A percentile compares a stretch with the other conserved stretches of the same genome.
Evolutionary conservation across 2,888 invertebrate species (phyloP).

Genomic region (Rhingia rostrata): DNA sequence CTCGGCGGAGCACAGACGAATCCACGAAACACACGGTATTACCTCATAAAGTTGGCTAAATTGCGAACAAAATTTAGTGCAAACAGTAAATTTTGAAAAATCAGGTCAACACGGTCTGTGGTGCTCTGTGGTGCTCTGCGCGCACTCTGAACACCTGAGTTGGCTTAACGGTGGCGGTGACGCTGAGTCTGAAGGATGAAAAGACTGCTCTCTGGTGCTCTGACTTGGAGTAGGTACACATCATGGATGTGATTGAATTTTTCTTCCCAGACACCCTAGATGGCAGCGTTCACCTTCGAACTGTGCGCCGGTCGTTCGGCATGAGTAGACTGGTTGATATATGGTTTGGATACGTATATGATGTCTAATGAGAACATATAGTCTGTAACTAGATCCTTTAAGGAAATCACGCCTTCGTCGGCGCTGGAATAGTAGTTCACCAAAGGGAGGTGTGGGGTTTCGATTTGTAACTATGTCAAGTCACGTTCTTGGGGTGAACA

Average conservation of each 20-base stretch:
- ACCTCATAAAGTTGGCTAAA: constrained; percentile 63
- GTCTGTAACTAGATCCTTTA: constrained; percentile 21
- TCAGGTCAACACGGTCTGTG: constrained; percentile 46
- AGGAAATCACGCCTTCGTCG: constrained; percentile 20
- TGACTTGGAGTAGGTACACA: background rate
- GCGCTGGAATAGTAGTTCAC: too few species aligned
- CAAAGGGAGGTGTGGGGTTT: too few species aligned
- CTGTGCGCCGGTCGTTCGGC: constrained; percentile 11
- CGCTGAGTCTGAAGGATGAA: constrained; percentile 8
- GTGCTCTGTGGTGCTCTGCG: too few species aligned
- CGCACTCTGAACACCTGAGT: constrained; percentile 39
- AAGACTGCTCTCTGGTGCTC: background rate
- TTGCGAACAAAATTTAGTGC: constrained; percentile 67
- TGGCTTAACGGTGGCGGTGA: constrained; percentile 20
- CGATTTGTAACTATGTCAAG: too few species aligned
- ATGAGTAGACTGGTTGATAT: constrained; percentile 8
- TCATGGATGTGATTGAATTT: background rate
- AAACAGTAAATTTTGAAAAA: constrained; percentile 63
- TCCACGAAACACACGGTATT: constrained; percentile 52
- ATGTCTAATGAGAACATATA: constrained; percentile 23
- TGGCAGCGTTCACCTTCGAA: constrained; percentile 30
- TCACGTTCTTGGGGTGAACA: too few species aligned
- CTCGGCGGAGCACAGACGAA: constrained; percentile 29
- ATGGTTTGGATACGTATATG: constrained; percentile 3
- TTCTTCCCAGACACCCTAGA: constrained; percentile 30